These are phyloP conservation scores for Clistopyga incitator DNA, from an alignment of 2,888 invertebrate species.

Conservation along the genomic window DNA sequence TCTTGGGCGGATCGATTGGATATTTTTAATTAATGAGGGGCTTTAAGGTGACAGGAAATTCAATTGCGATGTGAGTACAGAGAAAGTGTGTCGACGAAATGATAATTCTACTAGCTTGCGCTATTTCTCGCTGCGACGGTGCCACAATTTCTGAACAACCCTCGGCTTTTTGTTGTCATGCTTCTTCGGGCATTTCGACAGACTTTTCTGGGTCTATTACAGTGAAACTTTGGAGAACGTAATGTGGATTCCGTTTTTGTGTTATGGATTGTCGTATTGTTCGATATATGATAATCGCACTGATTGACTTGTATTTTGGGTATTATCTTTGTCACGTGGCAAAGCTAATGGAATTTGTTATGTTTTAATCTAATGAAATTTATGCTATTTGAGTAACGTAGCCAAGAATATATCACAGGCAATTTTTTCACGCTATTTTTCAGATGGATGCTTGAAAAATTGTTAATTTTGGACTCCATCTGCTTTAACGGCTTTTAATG, in stretches of 20 bases:
- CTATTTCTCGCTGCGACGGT: neutral
- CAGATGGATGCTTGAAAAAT: no score
- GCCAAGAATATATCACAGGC: no score
- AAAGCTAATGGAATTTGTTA: no score
- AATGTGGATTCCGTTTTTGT: constrained; percentile 19
- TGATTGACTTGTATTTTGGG: constrained; percentile 1
- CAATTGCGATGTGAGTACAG: constrained; percentile 48
- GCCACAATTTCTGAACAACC: neutral
- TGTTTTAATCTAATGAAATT: no score
- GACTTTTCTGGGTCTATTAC: neutral
- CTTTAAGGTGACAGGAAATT: constrained; percentile 6
- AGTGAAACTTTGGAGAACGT: neutral
- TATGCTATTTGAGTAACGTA: no score
- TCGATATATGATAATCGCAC: neutral
- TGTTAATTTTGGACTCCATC: no score
- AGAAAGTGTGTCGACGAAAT: neutral
- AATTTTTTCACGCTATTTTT: no score
- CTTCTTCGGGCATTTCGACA: neutral
- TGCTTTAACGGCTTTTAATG: no score
- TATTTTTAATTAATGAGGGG: constrained; percentile 43
- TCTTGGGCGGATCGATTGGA: constrained; percentile 58
- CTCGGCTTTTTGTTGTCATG: neutral
- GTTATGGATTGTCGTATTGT: constrained; percentile 17
- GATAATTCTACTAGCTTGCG: neutral
- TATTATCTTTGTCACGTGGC: no score